These are phyloP conservation scores for Cecidostiba fungosa DNA, from an alignment of 2,888 invertebrate genomes.

Conservation along the genomic window DNA sequence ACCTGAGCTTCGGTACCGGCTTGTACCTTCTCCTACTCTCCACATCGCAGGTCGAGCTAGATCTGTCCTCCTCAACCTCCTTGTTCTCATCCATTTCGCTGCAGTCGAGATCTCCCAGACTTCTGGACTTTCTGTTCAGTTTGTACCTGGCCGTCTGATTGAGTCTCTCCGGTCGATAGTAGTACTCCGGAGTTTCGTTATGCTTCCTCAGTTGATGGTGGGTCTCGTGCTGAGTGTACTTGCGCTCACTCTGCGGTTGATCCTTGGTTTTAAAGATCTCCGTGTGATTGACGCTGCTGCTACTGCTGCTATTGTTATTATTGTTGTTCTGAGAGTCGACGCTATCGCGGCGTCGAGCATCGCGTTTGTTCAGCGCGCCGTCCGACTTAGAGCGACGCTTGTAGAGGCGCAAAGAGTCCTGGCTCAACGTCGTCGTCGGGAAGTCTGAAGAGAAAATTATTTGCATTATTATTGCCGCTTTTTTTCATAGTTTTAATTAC, in stretches of 20 bases:
- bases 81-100: constrained; percentile 62
- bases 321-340: constrained; percentile 35
- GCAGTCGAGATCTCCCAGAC: constrained; percentile 71
- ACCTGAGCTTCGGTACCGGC: constrained; percentile 69
- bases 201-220: neutral
- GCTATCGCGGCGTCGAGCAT: constrained; percentile 51
- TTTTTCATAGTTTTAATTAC: neutral
- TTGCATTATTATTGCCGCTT: neutral
- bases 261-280: constrained; percentile 28
- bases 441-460: constrained; percentile 42
- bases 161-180: constrained; percentile 1
- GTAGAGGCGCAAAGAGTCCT: constrained; percentile 60
- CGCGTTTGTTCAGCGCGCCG: constrained; percentile 66
- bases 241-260: constrained; percentile 52
- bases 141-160: constrained; percentile 43
- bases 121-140: constrained; percentile 71
- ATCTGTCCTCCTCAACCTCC: neutral
- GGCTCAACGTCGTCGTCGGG: constrained; percentile 60
- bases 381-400: constrained; percentile 70
- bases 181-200: constrained; percentile 11
- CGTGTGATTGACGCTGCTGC: constrained; percentile 21
- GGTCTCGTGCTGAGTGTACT: constrained; percentile 42
- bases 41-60: constrained; percentile 10
- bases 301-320: neutral
- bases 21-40: constrained; percentile 61